A percentile compares a stretch with the other conserved stretches of the same genome.
These are phyloP conservation scores for Diplogasteroides magnus DNA, from an alignment of 1,140 invertebrate species.

Conservation along the genomic window DNA sequence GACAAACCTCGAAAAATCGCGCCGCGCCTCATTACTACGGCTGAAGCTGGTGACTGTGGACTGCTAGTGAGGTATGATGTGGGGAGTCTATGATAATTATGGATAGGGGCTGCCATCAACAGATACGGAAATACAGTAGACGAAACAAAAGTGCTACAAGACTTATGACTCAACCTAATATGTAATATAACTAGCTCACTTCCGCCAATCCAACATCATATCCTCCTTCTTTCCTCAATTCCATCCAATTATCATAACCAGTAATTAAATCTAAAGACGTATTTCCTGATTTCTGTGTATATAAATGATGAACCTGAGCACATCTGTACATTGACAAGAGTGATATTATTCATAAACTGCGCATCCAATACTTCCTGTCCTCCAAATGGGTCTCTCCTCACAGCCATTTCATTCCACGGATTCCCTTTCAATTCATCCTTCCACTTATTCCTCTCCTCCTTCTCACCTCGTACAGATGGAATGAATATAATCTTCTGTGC, in stretches of 20 bases:
- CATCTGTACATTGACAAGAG: background rate
- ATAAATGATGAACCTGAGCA: background rate
- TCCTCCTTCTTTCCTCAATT: background rate
- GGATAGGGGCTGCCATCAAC: no score
- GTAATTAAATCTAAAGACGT: background rate
- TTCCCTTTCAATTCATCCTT: background rate
- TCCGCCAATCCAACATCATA: background rate
- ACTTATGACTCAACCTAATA: no score
- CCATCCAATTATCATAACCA: background rate
- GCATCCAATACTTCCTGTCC: background rate
- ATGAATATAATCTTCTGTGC: background rate
- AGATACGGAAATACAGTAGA: no score
- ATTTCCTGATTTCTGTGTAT: background rate
- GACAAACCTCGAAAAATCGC: no score
- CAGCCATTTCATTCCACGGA: background rate
- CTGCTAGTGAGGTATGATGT: no score
- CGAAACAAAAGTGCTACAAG: no score
- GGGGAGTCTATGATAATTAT: no score
- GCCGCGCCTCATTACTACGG: no score
- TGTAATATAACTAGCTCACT: no score
- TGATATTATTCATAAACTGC: background rate
- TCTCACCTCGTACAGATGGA: background rate
- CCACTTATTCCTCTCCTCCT: background rate
- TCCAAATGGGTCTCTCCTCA: background rate
- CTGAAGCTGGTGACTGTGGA: no score